phyloP scores from a whole-genome alignment of 2,888 invertebrate species.

The Limenitis camilla region DNA sequence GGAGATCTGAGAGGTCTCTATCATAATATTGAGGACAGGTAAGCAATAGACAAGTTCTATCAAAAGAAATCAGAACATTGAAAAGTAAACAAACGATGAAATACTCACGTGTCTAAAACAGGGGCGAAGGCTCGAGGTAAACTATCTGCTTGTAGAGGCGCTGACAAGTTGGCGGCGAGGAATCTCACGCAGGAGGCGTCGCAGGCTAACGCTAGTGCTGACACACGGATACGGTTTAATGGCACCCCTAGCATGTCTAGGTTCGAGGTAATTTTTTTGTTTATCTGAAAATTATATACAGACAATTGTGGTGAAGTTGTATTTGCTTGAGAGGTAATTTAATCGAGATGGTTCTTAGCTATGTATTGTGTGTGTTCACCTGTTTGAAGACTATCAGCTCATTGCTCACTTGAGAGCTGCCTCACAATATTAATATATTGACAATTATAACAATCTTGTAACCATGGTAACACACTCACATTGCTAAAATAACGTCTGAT shows the following conservation, averaged over 20 bases:
- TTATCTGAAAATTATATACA: conserved; percentile 27
- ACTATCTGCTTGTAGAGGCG: conserved; percentile 36
- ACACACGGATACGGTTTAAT: conserved; percentile 40
- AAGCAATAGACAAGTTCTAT: no score
- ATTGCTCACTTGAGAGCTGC: conserved; percentile 26
- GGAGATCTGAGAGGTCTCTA: no score
- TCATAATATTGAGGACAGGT: no score
- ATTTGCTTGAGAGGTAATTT: no score
- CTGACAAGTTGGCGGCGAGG: conserved; percentile 38
- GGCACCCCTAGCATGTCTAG: conserved; percentile 41
- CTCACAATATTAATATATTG: no score
- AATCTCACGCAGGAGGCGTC: conserved; percentile 43
- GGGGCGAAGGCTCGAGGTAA: conserved; percentile 21
- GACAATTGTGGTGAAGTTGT: not conserved
- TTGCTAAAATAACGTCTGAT: no score
- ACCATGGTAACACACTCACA: no score
- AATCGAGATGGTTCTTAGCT: no score
- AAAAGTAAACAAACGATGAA: no score
- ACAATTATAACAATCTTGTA: no score
- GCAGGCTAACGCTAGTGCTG: conserved; percentile 50
- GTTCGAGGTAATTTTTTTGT: conserved; percentile 44
- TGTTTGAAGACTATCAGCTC: no score
- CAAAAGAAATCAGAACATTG: no score
- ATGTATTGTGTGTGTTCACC: not conserved
- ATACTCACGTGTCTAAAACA: conserved; percentile 22